Conservation (phyloP, 1,140 invertebrate genomes). For the Drosophila nigrodunni region DNA sequence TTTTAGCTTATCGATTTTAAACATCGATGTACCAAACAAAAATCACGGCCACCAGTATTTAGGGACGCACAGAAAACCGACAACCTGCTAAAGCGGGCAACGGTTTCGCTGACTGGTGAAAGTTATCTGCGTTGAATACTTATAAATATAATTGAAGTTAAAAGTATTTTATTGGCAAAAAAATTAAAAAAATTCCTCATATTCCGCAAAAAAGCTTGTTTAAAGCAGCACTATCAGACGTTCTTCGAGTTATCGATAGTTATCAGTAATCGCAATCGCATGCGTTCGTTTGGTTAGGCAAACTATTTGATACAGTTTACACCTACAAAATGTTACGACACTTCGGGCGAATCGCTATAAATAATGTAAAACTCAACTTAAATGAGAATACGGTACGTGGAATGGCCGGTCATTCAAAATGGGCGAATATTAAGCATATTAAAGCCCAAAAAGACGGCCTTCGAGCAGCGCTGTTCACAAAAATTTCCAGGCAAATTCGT, state of each 20-base stretch:
- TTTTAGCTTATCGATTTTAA: too few species aligned
- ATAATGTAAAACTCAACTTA: constrained; percentile 1
- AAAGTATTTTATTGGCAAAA: too few species aligned
- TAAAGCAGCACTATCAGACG: too few species aligned
- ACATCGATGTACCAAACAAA: too few species aligned
- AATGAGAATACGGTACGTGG: constrained; percentile 16
- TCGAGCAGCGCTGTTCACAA: constrained; percentile 85
- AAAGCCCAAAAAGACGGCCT: constrained; percentile 88
- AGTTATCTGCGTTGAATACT: too few species aligned
- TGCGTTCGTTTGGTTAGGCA: not conserved
- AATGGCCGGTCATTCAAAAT: constrained; percentile 90
- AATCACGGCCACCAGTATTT: too few species aligned
- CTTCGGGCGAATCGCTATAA: not conserved
- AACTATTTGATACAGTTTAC: constrained; percentile 21
- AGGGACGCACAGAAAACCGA: too few species aligned
- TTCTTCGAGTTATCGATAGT: constrained; percentile 1
- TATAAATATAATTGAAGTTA: too few species aligned
- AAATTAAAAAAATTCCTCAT: too few species aligned
- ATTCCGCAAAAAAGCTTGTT: too few species aligned
- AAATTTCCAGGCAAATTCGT: constrained; percentile 86
- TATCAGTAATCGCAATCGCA: not conserved
- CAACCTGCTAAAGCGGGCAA: too few species aligned
- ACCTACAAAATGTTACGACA: constrained; percentile 38
- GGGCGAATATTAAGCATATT: constrained; percentile 89
- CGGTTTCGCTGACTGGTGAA: too few species aligned